Percentiles rank a stretch among this genome's conserved stretches.
These are phyloP conservation scores for Junonia oenone DNA, from an alignment of 2,888 invertebrate genomes.

Conservation along the genomic window DNA sequence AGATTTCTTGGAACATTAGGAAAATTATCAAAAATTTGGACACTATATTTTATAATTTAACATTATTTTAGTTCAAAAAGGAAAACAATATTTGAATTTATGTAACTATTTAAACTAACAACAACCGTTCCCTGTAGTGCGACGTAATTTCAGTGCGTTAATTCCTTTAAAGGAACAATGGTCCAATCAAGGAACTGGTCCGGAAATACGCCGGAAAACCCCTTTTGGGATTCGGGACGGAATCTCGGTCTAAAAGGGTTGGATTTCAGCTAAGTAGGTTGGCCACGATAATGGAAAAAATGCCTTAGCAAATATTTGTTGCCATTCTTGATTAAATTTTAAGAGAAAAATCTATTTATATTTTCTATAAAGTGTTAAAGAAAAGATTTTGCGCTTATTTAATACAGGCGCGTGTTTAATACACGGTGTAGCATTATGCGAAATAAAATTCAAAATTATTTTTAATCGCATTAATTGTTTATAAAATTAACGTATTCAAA, in stretches of 20 bases:
- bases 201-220: constrained; percentile 2
- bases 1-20: too few relatives aligned
- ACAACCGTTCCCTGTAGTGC: neutral
- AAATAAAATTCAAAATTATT: too few relatives aligned
- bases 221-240: constrained; percentile 5
- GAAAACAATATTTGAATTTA: neutral
- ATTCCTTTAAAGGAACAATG: neutral
- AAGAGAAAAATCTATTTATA: too few relatives aligned
- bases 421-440: too few relatives aligned
- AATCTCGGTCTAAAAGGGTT: neutral
- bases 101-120: neutral
- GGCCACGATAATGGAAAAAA: neutral
- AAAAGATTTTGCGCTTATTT: too few relatives aligned
- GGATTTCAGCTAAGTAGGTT: neutral
- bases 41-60: too few relatives aligned
- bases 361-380: too few relatives aligned
- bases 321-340: too few relatives aligned
- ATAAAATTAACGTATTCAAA: too few relatives aligned
- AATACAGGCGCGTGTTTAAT: too few relatives aligned
- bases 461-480: too few relatives aligned
- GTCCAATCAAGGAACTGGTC: constrained; percentile 10
- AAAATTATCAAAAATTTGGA: too few relatives aligned
- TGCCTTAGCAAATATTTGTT: neutral
- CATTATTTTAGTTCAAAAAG: neutral
- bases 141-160: neutral